These are phyloP conservation scores for Apamea sordens DNA, from an alignment of 2,888 invertebrate genomes.

Conservation along the genomic window DNA sequence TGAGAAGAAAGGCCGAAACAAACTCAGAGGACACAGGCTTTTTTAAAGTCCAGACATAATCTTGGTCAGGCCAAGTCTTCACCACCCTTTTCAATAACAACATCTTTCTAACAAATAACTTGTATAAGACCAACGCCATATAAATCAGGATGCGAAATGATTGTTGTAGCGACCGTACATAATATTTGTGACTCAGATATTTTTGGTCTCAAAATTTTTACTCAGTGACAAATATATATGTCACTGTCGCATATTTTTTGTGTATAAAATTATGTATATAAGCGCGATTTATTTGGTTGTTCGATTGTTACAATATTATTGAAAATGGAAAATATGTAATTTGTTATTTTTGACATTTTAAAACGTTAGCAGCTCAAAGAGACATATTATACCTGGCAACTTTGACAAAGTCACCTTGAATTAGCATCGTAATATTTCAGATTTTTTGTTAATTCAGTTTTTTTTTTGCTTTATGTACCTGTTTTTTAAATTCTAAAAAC, in stretches of 20 bases:
- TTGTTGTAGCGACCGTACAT: neutral
- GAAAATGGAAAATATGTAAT: neutral
- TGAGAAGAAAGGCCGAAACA: neutral
- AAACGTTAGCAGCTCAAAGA: neutral
- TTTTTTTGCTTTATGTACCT: too few species aligned
- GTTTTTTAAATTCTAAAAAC: neutral
- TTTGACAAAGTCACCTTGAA: neutral
- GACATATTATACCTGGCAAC: neutral
- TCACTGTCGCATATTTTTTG: neutral
- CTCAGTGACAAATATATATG: neutral
- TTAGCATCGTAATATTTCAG: too few species aligned
- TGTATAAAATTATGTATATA: neutral
- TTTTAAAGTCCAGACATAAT: neutral
- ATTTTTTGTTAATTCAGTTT: neutral
- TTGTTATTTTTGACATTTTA: conserved; percentile 8
- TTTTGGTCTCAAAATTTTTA: neutral
- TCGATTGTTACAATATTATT: neutral
- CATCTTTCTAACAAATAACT: neutral
- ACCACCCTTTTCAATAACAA: neutral
- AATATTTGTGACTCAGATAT: neutral
- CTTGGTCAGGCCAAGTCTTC: neutral
- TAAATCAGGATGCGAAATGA: too few species aligned
- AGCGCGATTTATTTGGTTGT: neutral
- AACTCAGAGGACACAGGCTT: neutral
- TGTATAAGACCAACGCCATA: too few species aligned